These are phyloP conservation scores for Holotrichia oblita DNA, from an alignment of 1,140 invertebrate genomes.

Conservation along the genomic window DNA sequence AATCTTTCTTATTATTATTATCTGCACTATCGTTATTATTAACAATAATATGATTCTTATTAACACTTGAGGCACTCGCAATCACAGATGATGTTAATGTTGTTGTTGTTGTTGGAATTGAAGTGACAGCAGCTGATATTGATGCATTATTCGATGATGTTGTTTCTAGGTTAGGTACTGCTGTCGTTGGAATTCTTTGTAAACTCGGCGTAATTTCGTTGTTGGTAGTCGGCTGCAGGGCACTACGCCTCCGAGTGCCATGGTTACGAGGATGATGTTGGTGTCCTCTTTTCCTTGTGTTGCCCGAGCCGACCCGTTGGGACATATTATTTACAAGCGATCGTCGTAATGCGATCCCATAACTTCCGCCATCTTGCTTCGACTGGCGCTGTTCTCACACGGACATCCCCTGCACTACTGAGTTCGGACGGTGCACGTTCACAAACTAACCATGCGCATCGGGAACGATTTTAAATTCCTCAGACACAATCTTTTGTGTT, in stretches of 20 bases:
- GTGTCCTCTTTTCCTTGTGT: slow-evolving; percentile 76
- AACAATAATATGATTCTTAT: slow-evolving; percentile 23
- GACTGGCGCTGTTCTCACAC: slow-evolving; percentile 50
- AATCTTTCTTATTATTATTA: neutral
- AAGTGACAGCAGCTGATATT: slow-evolving; percentile 19
- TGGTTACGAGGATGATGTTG: slow-evolving; percentile 77
- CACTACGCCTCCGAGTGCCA: slow-evolving; percentile 61
- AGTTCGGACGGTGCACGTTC: neutral
- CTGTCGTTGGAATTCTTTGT: slow-evolving; percentile 37
- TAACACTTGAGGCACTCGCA: slow-evolving; percentile 47
- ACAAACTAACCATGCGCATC: neutral
- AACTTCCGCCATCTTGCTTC: slow-evolving; percentile 63
- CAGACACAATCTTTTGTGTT: too few species aligned
- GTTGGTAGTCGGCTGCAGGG: slow-evolving; percentile 54
- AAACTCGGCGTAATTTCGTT: slow-evolving; percentile 21
- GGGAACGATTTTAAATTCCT: too few species aligned
- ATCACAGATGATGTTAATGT: slow-evolving; percentile 52
- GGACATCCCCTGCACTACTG: slow-evolving; percentile 43
- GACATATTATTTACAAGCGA: slow-evolving; percentile 58
- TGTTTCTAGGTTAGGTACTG: slow-evolving; percentile 54
- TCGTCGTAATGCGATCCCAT: slow-evolving; percentile 46
- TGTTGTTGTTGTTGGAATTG: slow-evolving; percentile 56
- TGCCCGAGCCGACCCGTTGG: slow-evolving; percentile 68
- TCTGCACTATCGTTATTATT: slow-evolving; percentile 9
- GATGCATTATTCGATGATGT: too few species aligned